These are phyloP conservation scores for Equus przewalskii DNA, from an alignment of 2,113 vertebrate species.

Conservation along the genomic window DNA sequence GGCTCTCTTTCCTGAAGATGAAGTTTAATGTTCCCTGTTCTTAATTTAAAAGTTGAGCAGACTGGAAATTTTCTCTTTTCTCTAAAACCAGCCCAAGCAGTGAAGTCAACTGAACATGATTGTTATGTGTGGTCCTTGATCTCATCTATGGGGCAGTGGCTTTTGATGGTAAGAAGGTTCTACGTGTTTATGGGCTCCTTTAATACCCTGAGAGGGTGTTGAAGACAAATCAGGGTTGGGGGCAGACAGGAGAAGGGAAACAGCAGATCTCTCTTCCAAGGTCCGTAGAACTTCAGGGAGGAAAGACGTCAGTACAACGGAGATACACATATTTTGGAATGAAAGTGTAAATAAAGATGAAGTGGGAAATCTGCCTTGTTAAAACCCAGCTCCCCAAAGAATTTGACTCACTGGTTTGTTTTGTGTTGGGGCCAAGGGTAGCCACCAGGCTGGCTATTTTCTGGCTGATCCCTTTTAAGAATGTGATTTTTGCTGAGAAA, in stretches of 20 bases:
- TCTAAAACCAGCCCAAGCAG: slow-evolving; percentile 11
- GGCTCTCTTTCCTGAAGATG: slow-evolving; percentile 43
- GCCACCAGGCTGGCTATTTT: neutral
- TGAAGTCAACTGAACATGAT: neutral
- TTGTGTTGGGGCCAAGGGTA: neutral
- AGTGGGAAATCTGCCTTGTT: slow-evolving; percentile 42
- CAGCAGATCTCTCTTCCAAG: neutral
- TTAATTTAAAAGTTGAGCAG: slow-evolving; percentile 24
- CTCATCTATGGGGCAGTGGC: neutral
- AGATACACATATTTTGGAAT: neutral
- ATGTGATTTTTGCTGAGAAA: neutral
- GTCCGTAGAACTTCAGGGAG: neutral
- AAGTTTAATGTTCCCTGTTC: neutral
- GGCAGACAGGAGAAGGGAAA: neutral
- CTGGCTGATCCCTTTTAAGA: neutral
- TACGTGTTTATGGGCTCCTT: neutral
- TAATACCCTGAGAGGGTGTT: neutral
- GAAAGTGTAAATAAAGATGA: slow-evolving; percentile 12
- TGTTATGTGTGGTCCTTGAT: slow-evolving; percentile 26
- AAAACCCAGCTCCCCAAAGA: neutral
- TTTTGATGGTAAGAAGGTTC: slow-evolving; percentile 12
- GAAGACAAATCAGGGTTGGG: neutral
- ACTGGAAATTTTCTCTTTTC: slow-evolving; percentile 54
- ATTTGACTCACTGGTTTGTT: neutral
- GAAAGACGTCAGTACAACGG: neutral